Evolutionary conservation across 2,113 vertebrate species (phyloP), one percentile per base, ranked within the genome.

Genomic region (Pygoscelis adeliae): DNA sequence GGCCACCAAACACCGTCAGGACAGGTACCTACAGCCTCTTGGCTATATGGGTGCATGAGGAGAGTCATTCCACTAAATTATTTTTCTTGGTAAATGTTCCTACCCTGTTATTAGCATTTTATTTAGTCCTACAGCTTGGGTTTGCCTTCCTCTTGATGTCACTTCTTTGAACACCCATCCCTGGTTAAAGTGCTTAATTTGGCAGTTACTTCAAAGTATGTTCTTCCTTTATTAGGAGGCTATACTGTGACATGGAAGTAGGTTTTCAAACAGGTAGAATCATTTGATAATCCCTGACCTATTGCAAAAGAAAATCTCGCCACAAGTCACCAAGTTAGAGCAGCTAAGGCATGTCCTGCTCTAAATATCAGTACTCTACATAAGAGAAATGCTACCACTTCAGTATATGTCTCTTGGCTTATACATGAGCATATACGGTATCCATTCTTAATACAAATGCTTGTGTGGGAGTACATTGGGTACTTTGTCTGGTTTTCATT

Each of bases 1-100:
- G 97, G 99, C 99, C 96, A 99, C 99, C 70, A 99, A 99, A 96
- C 99, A 99, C 70, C 98, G 99, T n/a, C 99, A 99, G 98, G 99
- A 99, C 98, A 99, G 99, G 99, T 99, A 95, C 94, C 95, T 91
- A 49, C 67, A 42, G 77, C 73, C 69, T 74, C 20, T n/a, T 29
- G 73, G 56, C 63, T 69, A 22, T 36, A 25, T 8, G 65, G 77
- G 63, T 91, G 90, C 87, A 91, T 55, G 84, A 83, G 73, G 40
- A 86, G 40, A 83, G 36, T 69, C 82, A 77, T 90, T 80, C 82
- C 90, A 88, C 21, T 61, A 14, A 47, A 40, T 26, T 7, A 32
- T 78, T 82, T 58, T 6, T 36, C 66, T 47, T 62, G 42, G 61
- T 32, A 56, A 55, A 46, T 10, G 6, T n/a, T 67, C 79, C 82